Evolutionary conservation across 2,888 invertebrate species (phyloP).

Genomic region (Rhyacophila evoluta): DNA sequence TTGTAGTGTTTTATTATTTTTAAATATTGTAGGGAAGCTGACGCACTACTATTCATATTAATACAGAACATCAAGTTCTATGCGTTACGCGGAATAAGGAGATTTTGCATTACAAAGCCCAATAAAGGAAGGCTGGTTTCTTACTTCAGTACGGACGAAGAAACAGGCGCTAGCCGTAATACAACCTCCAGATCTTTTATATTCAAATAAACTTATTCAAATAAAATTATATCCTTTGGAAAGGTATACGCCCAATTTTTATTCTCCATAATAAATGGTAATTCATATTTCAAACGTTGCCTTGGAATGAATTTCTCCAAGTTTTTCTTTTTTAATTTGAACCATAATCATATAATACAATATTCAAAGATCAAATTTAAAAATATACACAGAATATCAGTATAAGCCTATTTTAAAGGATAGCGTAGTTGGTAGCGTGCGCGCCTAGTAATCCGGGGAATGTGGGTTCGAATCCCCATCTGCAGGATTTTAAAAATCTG

Average conservation of each 20-base stretch:
- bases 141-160: not conserved
- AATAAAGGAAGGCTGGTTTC: constrained; percentile 31
- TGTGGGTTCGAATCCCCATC: no score
- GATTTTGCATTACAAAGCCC: constrained; percentile 44
- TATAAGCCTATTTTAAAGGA: no score
- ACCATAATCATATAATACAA: no score
- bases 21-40: not conserved
- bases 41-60: constrained; percentile 33
- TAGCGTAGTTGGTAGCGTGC: no score
- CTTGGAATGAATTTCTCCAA: no score
- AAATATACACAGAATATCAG: no score
- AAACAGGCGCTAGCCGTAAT: not conserved
- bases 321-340: no score
- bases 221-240: constrained; percentile 44
- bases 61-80: constrained; percentile 40
- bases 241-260: constrained; percentile 28
- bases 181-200: constrained; percentile 21
- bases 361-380: no score
- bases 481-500: no score
- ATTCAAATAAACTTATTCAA: constrained; percentile 42
- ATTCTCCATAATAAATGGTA: not conserved
- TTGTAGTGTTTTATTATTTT: no score
- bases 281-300: not conserved
- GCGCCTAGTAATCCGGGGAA: no score
- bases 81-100: constrained; percentile 37